These are phyloP conservation scores for Cantharis flavilabris DNA, from an alignment of 2,888 invertebrate genomes.

Conservation along the genomic window DNA sequence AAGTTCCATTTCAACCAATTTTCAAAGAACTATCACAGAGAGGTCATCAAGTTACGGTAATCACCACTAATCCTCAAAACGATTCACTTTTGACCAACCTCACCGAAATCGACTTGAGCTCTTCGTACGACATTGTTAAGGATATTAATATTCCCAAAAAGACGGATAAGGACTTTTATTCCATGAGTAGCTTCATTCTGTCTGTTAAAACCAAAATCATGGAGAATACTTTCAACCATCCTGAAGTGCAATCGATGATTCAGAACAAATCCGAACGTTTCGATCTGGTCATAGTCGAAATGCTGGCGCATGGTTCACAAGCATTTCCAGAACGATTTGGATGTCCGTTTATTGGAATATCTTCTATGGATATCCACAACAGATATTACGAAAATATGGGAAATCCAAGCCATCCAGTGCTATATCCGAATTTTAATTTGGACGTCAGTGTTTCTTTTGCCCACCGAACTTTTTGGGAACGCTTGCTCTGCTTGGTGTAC, in stretches of 20 bases:
- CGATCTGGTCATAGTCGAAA: slow-evolving; percentile 48
- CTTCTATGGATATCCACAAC: slow-evolving; percentile 42
- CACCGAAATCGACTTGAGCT: slow-evolving; percentile 51
- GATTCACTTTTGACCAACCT: slow-evolving; percentile 49
- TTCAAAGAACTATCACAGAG: slow-evolving; percentile 53
- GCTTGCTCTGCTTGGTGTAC: not conserved
- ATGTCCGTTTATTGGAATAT: slow-evolving; percentile 47
- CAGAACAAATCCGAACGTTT: slow-evolving; percentile 42
- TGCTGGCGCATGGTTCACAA: slow-evolving; percentile 39
- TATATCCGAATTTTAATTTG: slow-evolving; percentile 45
- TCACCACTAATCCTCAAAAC: slow-evolving; percentile 55
- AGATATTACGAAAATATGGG: slow-evolving; percentile 32
- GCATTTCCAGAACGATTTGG: slow-evolving; percentile 45
- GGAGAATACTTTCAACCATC: slow-evolving; percentile 24
- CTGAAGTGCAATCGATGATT: slow-evolving; percentile 44
- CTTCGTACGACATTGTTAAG: slow-evolving; percentile 40
- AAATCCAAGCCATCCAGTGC: slow-evolving; percentile 45
- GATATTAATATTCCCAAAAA: not conserved
- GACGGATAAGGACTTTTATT: not conserved
- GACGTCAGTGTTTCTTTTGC: slow-evolving; percentile 32
- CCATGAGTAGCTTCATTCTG: not conserved
- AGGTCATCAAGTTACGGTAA: slow-evolving; percentile 57
- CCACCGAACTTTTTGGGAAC: slow-evolving; percentile 34
- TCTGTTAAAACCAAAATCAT: not conserved
- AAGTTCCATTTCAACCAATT: slow-evolving; percentile 55